Base-by-base conservation (phyloP, 2,888 invertebrate species). In the Crioceris asparagi region DNA sequence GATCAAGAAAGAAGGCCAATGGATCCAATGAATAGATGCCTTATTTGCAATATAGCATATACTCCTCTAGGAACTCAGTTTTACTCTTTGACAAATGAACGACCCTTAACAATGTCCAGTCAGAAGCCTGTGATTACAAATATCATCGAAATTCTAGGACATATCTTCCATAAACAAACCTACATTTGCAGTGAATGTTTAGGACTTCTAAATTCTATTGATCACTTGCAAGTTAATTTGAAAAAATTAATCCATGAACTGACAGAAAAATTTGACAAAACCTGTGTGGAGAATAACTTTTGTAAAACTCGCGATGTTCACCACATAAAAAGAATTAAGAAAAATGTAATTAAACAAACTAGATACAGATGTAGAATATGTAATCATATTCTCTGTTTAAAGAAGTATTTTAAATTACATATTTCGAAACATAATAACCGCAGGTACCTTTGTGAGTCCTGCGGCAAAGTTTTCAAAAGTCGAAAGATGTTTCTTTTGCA, bases 151-250 rank as follows among this genome's bases (percentile, higher is more conserved):
- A 45, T 62, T 37, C 44, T 62, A 5, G 55, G 57, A 10, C 45
- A 38, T 26, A 45, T 55, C 19, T 7, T 15, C 6, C 29, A 34
- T 29, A 48, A 45, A 8, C 49, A 41, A 11, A 55, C 51, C 43
- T 60, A 59, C 44, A 48, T 66, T 14, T 65, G 65, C 36, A 58
- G 57, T 41, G 54, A 60, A 32, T 66, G 66, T 49, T 54, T 66
- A 42, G 57, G 55, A 18, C 47, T 65, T 15, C 52, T 66, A 10
- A 65, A 65, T 39, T 59, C 60, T 3, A 59, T 64, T 8, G 66
- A 66, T 50, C 60, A 63, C 42, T 54, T 66, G 29, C 61, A 65
- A 48, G 35, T 58, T 5, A 62, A 64, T 46, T 39, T 65, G 17
- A 50, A 57, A 14, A 53, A 44, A 38, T 54, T 55, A 29, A 57